phyloP scores from a whole-genome alignment of 35 echinoderm and acorn worm species.

The Diadema setosum region DNA sequence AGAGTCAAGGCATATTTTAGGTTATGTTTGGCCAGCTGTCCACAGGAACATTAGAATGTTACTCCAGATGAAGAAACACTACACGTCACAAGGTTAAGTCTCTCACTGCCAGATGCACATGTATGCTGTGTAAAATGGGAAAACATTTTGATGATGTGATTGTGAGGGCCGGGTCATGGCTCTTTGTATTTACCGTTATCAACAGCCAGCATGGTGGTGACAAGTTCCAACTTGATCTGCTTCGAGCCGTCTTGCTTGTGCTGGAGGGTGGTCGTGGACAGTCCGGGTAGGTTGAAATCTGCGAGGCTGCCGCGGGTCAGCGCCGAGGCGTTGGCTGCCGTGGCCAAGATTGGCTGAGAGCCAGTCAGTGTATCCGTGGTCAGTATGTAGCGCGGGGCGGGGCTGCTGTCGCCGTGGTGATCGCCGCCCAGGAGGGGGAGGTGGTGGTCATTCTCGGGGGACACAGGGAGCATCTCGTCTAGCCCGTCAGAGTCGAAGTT shows the following conservation, averaged over 20 bases:
- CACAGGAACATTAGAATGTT: no score
- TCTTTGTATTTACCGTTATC: neutral
- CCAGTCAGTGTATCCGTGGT: neutral
- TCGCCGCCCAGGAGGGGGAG: neutral
- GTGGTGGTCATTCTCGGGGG: neutral
- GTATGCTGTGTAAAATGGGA: no score
- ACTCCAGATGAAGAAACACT: no score
- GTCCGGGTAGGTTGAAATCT: neutral
- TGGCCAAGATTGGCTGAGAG: neutral
- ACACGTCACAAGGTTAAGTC: no score
- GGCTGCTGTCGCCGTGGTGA: neutral
- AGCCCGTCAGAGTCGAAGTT: neutral
- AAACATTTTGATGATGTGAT: no score
- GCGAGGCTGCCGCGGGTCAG: neutral
- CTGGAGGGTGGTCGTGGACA: neutral
- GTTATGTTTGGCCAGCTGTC: no score
- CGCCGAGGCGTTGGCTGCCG: neutral
- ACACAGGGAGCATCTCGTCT: neutral
- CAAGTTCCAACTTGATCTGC: conserved; percentile 8
- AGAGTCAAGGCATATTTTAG: no score
- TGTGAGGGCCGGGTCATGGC: no score
- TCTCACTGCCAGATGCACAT: no score
- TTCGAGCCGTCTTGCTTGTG: neutral
- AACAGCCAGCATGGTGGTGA: neutral
- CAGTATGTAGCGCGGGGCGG: neutral